phyloP scores from a whole-genome alignment of 2,888 invertebrate species.

The Parasteatoda lunata region DNA sequence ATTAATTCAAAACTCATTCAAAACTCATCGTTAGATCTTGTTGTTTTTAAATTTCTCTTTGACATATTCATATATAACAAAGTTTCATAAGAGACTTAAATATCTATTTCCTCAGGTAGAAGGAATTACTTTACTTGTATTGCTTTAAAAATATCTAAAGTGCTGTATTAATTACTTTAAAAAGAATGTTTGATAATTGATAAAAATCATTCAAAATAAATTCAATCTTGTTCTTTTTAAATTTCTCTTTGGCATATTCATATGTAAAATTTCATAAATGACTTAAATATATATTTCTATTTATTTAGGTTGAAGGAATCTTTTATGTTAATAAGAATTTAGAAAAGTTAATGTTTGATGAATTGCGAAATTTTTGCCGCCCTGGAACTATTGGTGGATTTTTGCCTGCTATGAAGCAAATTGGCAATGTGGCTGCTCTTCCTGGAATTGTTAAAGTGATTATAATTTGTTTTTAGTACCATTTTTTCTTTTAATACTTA shows the following conservation, averaged over 20 bases:
- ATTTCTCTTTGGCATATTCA: not conserved
- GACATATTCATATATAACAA: no score
- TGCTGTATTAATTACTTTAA: no score
- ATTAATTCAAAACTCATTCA: no score
- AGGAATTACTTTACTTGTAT: no score
- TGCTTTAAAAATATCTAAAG: no score
- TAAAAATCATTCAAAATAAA: no score
- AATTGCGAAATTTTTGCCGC: slow-evolving; percentile 90
- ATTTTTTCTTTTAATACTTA: not conserved
- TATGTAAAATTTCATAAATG: not conserved
- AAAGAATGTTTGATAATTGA: no score
- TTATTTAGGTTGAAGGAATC: slow-evolving; percentile 88
- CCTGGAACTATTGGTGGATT: slow-evolving; percentile 96
- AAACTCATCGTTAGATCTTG: no score
- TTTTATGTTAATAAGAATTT: slow-evolving; percentile 95
- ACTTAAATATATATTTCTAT: not conserved
- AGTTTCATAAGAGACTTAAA: no score
- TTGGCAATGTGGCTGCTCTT: slow-evolving; percentile 98
- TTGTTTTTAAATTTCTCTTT: no score
- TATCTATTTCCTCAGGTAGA: no score
- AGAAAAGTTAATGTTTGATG: slow-evolving; percentile 97
- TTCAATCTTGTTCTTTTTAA: not conserved
- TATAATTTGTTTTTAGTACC: slow-evolving; percentile 10
- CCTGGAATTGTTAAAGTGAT: slow-evolving; percentile 92
- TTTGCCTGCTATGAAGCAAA: slow-evolving; percentile 98